Conservation (phyloP, 2,797 vertebrate genomes). For the Melanotaenia nigrans region DNA sequence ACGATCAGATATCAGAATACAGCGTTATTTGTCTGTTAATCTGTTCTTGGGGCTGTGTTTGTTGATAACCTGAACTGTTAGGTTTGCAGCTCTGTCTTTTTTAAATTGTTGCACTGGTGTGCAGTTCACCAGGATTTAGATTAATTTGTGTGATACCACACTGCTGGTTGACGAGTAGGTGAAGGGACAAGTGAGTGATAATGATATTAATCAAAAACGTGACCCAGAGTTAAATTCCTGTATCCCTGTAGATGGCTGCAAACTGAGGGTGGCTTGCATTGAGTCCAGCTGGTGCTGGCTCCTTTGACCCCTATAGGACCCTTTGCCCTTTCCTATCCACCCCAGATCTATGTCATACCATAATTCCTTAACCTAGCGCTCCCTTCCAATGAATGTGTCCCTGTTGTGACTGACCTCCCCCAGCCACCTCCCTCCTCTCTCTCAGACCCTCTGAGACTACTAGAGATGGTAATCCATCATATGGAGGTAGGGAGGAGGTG, state of each 20-base stretch:
- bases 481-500: slow-evolving; percentile 64
- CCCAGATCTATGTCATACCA: slow-evolving; percentile 70
- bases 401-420: slow-evolving; percentile 69
- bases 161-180: slow-evolving; percentile 61
- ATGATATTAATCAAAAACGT: slow-evolving; percentile 76
- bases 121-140: slow-evolving; percentile 48
- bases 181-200: slow-evolving; percentile 68
- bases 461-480: slow-evolving; percentile 82
- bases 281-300: slow-evolving; percentile 76
- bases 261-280: slow-evolving; percentile 56
- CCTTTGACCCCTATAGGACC: slow-evolving; percentile 80
- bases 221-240: slow-evolving; percentile 68
- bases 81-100: slow-evolving; percentile 5
- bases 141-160: slow-evolving; percentile 58
- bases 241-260: slow-evolving; percentile 59
- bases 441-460: slow-evolving; percentile 60
- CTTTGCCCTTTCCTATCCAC: slow-evolving; percentile 65
- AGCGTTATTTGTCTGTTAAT: slow-evolving; percentile 52
- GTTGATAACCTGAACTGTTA: slow-evolving; percentile 28
- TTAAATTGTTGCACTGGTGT: slow-evolving; percentile 42
- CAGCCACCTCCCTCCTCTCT: slow-evolving; percentile 39
- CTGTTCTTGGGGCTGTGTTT: slow-evolving; percentile 2
- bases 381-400: slow-evolving; percentile 64
- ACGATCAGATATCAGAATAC: slow-evolving; percentile 24
- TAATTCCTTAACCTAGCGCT: slow-evolving; percentile 75